Conservation (phyloP, 2,797 vertebrate species). For the Phoebastria nigripes region DNA sequence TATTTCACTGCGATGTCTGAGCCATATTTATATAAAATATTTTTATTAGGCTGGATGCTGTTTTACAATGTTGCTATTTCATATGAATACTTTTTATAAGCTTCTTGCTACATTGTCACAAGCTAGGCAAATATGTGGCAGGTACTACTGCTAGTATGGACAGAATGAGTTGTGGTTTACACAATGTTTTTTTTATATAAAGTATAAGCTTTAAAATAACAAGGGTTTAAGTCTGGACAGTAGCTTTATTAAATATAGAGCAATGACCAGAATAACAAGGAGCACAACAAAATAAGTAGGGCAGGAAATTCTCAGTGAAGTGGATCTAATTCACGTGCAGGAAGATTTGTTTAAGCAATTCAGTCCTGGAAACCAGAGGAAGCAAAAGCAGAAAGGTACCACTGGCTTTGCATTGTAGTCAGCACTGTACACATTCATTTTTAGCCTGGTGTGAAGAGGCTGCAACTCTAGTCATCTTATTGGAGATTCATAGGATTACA, state of each 20-base stretch:
- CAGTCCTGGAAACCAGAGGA: not conserved
- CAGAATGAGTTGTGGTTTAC: not conserved
- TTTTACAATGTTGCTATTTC: not conserved
- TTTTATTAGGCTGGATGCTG: not conserved
- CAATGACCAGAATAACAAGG: not conserved
- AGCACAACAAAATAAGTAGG: slow-evolving; percentile 43
- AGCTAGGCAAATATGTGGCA: not conserved
- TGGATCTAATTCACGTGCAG: slow-evolving; percentile 23
- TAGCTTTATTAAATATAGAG: slow-evolving; percentile 17
- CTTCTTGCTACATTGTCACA: not conserved
- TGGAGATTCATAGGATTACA: not conserved
- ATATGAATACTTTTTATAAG: not conserved
- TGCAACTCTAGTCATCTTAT: not conserved
- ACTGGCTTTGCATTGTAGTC: not conserved
- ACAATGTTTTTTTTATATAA: not conserved
- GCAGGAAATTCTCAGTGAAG: slow-evolving; percentile 54
- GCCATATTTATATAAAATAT: not conserved
- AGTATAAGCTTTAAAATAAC: not conserved
- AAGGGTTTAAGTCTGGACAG: not conserved
- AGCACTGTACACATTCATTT: not conserved
- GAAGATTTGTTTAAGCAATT: not conserved
- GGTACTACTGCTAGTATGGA: not conserved
- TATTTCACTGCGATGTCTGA: not conserved
- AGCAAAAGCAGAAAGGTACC: not conserved
- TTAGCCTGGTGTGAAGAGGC: not conserved